phyloP scores from a whole-genome alignment of 2,113 vertebrate genomes.

The Amblyopsis rosae region DNA sequence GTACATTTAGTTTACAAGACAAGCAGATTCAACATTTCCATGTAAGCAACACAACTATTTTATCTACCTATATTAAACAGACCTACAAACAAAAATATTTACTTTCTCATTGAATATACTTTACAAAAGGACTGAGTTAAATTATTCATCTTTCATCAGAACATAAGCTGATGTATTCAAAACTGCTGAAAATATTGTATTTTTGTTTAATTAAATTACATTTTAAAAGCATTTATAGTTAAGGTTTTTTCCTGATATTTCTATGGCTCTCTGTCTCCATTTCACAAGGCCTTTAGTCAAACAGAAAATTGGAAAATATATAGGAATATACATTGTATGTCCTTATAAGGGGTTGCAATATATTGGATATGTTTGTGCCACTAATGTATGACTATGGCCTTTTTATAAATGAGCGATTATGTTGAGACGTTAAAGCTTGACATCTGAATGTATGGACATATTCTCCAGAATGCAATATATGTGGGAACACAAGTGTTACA shows the following conservation, averaged over 20 bases:
- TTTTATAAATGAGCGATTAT: constrained; percentile 48
- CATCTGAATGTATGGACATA: constrained; percentile 50
- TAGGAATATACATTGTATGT: constrained; percentile 46
- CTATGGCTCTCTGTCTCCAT: constrained; percentile 74
- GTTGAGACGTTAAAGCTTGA: constrained; percentile 53
- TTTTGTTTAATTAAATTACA: constrained; percentile 45
- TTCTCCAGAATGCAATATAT: constrained; percentile 39
- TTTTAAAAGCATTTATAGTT: constrained; percentile 57
- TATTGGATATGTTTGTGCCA: constrained; percentile 49
- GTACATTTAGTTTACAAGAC: constrained; percentile 75
- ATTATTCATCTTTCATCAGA: constrained; percentile 63
- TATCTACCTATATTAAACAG: constrained; percentile 54
- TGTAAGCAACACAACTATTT: constrained; percentile 65
- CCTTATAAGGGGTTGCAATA: constrained; percentile 43
- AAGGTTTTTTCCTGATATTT: constrained; percentile 47
- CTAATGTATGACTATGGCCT: constrained; percentile 61
- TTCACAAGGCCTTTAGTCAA: constrained; percentile 66
- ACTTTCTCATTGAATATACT: constrained; percentile 61
- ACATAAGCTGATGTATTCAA: constrained; percentile 59
- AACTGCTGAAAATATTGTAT: constrained; percentile 59
- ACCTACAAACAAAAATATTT: constrained; percentile 57
- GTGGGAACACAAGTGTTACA: constrained; percentile 23
- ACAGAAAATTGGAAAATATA: constrained; percentile 60
- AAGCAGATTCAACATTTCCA: constrained; percentile 67
- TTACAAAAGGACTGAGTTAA: constrained; percentile 68